Base-by-base conservation (phyloP, 2,113 vertebrate species). In the Cynoglossus semilaevis region DNA sequence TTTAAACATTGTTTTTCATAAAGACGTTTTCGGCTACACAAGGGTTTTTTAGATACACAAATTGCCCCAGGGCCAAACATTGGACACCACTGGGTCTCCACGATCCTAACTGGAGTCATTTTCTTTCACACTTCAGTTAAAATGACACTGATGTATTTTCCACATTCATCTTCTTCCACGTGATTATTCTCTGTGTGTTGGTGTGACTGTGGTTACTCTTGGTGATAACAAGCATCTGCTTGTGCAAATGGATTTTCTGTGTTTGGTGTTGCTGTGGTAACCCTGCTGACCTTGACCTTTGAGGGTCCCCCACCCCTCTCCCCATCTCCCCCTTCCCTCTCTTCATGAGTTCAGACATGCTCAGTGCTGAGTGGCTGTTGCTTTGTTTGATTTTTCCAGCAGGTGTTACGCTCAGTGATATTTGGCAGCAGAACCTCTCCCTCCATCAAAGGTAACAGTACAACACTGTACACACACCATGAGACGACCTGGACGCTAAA, bases 221-320 rank as follows among this genome's bases (percentile, higher is more conserved):
- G 58, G 43, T 72, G 51, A 50, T 42, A 67, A 64, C 58, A 57
- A 74, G 60, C 54, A 29, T 74, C 57, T 75, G 52, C 55, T n/a
- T 65, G 70, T 43, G 60, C 29, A 54, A 71, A 44, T 57, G 44
- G 54, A 53, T 59, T 17, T 35, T 48, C 43, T 67, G 51, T 81
- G 63, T 81, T 62, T 79, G 76, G 67, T 14, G 64, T 76, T 63
- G 13, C 67, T 13, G 19, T 45, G 58, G 78, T 44, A 61, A 74
- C 53, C 69, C 50, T 17, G 22, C 66, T 72, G 69, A 83, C 74
- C 72, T 64, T 51, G 85, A 73, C 63, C 72, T 79, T 53, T 79
- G 74, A 52, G 58, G 56, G 76, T 60, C 46, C 72, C 74, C 89
- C 91, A 92, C 89, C 84, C 76, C 63, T 77, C 74, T 69, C 49